Evolutionary conservation across 2,888 invertebrate species (phyloP), one percentile per base, ranked within the genome.

Genomic region (Linhomoeus sp.): DNA sequence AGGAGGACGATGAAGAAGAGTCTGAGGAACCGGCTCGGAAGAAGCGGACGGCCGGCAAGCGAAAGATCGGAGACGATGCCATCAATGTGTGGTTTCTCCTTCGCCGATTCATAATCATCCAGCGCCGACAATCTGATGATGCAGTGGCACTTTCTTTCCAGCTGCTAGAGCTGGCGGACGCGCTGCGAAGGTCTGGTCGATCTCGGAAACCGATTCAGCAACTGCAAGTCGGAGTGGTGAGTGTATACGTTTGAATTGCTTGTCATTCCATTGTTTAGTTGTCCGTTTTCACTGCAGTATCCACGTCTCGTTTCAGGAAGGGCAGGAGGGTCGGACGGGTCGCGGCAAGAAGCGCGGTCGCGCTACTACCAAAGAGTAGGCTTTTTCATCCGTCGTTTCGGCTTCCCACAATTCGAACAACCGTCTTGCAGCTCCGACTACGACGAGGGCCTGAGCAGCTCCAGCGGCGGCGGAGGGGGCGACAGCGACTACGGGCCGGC

Each of bases 131-230:
- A 29, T n/a, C n/a, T n/a, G n/a, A n/a, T n/a, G n/a, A n/a, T n/a
- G n/a, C n/a, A n/a, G n/a, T n/a, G n/a, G 12, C 29, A 12, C 29
- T 29, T 5, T 29, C 5, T 12, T 25, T 36, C 41, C 47, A 54
- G 52, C 40, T 57, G 2, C 51, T 57, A 3, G 55, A 57, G 42
- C 49, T 53, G 17, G 55, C 55, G 22, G 55, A 56, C 48, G 54
- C 50, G 23, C 45, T 56, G 24, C 50, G 57, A 14, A 52, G 57
- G 3, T 56, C 56, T 1, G 46, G 50, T 22, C 49, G 57, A n/a
- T 36, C 50, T 14, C 50, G 45, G 35, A 35, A 20, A n/a, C 43
- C 33, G 9, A 47, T 45, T 2, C 19, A 25, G n/a, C 38, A 24
- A 9, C 29, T 29, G 2, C 19, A 43, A 20, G 20, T 43, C 5